Evolutionary conservation across 2,888 invertebrate species (phyloP), one percentile per base, ranked within the genome.

Genomic region (Phyto melanocephala): DNA sequence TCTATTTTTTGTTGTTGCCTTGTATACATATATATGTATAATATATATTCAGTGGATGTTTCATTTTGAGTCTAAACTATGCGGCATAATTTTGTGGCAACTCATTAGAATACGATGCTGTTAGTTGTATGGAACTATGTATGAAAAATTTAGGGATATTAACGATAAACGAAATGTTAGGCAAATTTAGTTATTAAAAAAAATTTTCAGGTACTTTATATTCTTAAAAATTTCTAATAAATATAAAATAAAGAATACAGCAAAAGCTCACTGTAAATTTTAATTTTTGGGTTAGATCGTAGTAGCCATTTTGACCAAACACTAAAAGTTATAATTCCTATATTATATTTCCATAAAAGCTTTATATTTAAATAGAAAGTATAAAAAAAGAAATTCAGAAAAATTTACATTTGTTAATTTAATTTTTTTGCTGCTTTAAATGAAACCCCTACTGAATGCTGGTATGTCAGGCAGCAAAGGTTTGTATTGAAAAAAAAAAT

Each of bases 1-100:
- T n/a, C n/a, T n/a, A n/a, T n/a, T n/a, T n/a, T n/a, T n/a, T n/a
- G n/a, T n/a, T n/a, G n/a, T n/a, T n/a, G n/a, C n/a, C n/a, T n/a
- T n/a, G n/a, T n/a, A n/a, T n/a, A n/a, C 54, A 68, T 20, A 24
- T 13, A 52, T 52, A 35, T 22, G 47, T 58, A 15, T n/a, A 22
- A 58, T 47, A 24, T 15, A 17, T 22, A 33, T 47, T 72, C 1
- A 10, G 24, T 35, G 33, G 5, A n/a, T 71, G n/a, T 54, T 68
- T 40, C 40, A 37, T 24, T 52, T 68, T 15, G n/a, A 60, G 50
- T 47, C 58, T 13, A 68, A 58, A 56, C 50, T 65, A 52, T 52
- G 52, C 15, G 37, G 54, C 60, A 81, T 72, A 71, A 81, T 77
- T 28, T 80, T 81, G 67, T 72, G 81, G 58, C 42, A 77, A 67